Evolutionary conservation across 2,113 vertebrate genomes (phyloP), one percentile per base, ranked within the genome.

Genomic region (Lophochroa leadbeateri): DNA sequence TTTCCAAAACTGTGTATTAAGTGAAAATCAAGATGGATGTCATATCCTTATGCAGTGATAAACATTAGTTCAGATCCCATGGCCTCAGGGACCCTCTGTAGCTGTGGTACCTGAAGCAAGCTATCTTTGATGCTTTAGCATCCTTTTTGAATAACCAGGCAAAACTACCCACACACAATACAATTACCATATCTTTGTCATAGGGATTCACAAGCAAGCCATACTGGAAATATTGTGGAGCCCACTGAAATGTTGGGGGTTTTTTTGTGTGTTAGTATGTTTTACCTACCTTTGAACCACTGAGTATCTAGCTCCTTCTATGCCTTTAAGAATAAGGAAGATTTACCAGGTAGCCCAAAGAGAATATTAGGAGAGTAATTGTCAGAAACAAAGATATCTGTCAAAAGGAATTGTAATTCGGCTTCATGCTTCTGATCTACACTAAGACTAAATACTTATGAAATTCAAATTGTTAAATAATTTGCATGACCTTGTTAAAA

Each of bases 1-100:
- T 83, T 80, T 90, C 71, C 35, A 91, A 77, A 95, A 46, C 24
- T 25, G 65, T 52, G 5, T 49, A 58, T 67, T 79, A 64, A 70
- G 20, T 80, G n/a, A 77, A 90, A 94, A 95, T 84, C 53, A 80
- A 88, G 75, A 88, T 57, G 47, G 82, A 93, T 77, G 50, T 60
- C 70, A 52, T 25, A 50, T 55, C 49, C 41, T 44, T 74, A 70
- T 24, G 29, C 21, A 74, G 44, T 17, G 31, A 82, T 47, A 94
- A 92, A 70, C 60, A 60, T 63, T 64, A 63, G 49, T 25, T 57
- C 5, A 3, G n/a, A 88, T 31, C 37, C 7, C 43, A 29, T 13
- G 29, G 68, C 43, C 55, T 86, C 53, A 20, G 43, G 58, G 63
- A 25, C 21, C 61, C 23, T 84, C 67, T 39, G 27, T 10, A 39